These are phyloP conservation scores for Camponotus vicinus DNA, from an alignment of 1,140 invertebrate genomes.

Conservation along the genomic window DNA sequence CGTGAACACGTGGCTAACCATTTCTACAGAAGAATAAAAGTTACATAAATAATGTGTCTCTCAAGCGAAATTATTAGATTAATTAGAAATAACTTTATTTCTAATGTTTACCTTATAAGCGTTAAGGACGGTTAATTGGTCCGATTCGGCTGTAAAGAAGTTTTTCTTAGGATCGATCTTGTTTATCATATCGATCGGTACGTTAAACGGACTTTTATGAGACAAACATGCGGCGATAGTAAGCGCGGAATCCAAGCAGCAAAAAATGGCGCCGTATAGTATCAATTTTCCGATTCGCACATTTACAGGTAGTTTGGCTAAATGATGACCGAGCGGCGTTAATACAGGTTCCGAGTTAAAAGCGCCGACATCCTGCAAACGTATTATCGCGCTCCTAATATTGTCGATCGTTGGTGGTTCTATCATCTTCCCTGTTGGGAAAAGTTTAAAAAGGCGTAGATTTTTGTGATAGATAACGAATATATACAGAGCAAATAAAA, in stretches of 20 bases:
- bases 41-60: conserved; percentile 40
- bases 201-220: conserved; percentile 93
- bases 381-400: conserved; percentile 92
- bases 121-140: conserved; percentile 93
- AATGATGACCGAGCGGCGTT: conserved; percentile 95
- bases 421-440: conserved; percentile 87
- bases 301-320: conserved; percentile 96
- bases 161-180: conserved; percentile 91
- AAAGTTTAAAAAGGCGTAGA: conserved; percentile 18
- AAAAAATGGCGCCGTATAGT: conserved; percentile 96
- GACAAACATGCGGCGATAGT: conserved; percentile 97
- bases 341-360: conserved; percentile 92
- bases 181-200: conserved; percentile 91
- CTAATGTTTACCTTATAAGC: conserved; percentile 89
- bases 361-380: conserved; percentile 94
- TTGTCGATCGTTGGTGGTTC: conserved; percentile 93
- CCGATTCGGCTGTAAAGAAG: conserved; percentile 91
- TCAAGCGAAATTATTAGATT: not conserved
- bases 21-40: conserved; percentile 86
- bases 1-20: conserved; percentile 89
- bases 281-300: conserved; percentile 96
- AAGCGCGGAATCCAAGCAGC: conserved; percentile 96
- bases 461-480: not conserved
- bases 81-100: not conserved
- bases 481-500: not conserved